Percentiles rank a stretch among this genome's conserved stretches.
phyloP scores from a whole-genome alignment of 1,140 invertebrate genomes.

The Cydia strobilella region DNA sequence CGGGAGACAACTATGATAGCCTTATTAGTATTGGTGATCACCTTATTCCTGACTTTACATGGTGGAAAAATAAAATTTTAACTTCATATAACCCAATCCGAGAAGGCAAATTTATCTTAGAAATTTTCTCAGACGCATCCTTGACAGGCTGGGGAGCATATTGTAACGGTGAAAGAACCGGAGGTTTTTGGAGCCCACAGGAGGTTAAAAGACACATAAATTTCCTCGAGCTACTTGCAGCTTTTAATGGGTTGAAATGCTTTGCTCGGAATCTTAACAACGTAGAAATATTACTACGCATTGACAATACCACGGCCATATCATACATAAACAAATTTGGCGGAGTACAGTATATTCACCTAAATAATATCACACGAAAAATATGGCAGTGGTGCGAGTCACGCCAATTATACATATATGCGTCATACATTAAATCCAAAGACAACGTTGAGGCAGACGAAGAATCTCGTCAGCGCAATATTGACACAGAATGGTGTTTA shows the following conservation, averaged over 20 bases:
- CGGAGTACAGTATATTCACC: conserved; percentile 9
- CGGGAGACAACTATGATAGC: conserved; percentile 27
- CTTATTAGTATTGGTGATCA: not conserved
- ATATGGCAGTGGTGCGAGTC: conserved; percentile 35
- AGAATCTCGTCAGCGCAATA: conserved; percentile 31
- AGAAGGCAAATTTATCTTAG: conserved; percentile 3
- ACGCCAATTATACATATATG: conserved; percentile 20
- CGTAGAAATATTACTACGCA: conserved; percentile 39
- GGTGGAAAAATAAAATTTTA: conserved; percentile 20
- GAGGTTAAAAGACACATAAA: conserved; percentile 28
- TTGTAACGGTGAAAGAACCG: conserved; percentile 22
- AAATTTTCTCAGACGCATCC: conserved; percentile 36
- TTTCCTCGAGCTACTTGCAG: conserved; percentile 27
- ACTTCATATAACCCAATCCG: conserved; percentile 13
- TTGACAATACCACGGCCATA: conserved; percentile 36
- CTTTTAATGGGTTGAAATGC: conserved; percentile 24
- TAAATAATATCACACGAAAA: conserved; percentile 15
- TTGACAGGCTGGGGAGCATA: conserved; percentile 33
- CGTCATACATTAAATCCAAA: conserved; percentile 34
- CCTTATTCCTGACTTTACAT: conserved; percentile 9
- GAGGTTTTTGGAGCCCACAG: conserved; percentile 6
- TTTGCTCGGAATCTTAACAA: conserved; percentile 16
- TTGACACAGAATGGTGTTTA: conserved; percentile 34
- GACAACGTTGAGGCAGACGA: conserved; percentile 34
- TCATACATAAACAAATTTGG: conserved; percentile 32